Base-by-base conservation (phyloP, 2,797 vertebrate genomes). In the Danio albolineatus region DNA sequence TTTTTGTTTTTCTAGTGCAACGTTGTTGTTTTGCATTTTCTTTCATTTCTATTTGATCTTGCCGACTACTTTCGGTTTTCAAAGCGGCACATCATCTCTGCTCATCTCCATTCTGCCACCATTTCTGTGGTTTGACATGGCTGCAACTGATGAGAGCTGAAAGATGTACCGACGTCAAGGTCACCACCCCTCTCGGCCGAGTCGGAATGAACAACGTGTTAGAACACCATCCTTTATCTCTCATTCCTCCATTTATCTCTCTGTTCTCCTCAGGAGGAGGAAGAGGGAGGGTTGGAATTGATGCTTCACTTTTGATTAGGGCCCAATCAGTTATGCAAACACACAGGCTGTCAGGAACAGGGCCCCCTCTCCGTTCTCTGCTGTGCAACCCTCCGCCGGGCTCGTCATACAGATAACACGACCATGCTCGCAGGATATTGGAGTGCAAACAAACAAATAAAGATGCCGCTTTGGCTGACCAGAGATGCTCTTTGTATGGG, bases 231-330 rank as follows among this genome's bases (percentile, higher is more conserved):
- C 82, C 74, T 74, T 83, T 82, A 79, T 64, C 71, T 83, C 80
- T 66, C 73, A 73, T 51, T 82, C 78, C 38, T 84, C 76, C 69
- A 72, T 79, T 82, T 78, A 67, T 79, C 73, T 76, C 72, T 66
- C 71, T 61, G 48, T 75, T 80, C 72, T 71, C 57, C 48, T 59
- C 74, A 59, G 59, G 13, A 79, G 73, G 61, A 70, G 28, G 59
- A 39, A 57, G 59, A 60, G 73, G 51, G 65, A 71, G 78, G 71
- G 39, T 83, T 83, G 87, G 81, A 90, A 90, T 85, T 87, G 87
- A 85, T 81, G 84, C 83, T 89, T 88, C 87, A 86, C 86, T 89
- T 89, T 86, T 86, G 87, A 89, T 88, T 88, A 89, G 77, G 79
- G 61, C 79, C 69, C 86, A 85, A 87, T 88, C 87, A 86, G 83